phyloP scores from a whole-genome alignment of 2,797 vertebrate species.

The Scyliorhinus canicula region DNA sequence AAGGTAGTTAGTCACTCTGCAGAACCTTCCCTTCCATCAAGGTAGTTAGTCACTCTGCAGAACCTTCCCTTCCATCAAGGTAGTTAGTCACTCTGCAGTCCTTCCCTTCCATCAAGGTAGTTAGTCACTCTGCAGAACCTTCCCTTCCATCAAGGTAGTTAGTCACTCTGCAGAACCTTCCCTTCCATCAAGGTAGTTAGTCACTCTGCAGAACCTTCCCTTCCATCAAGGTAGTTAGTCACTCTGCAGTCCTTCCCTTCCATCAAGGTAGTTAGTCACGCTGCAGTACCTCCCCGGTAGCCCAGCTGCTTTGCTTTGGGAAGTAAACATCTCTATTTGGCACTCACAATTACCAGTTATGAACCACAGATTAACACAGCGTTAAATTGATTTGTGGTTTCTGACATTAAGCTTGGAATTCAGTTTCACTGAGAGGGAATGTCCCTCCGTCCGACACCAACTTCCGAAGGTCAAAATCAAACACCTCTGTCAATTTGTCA shows the following conservation, averaged over 20 bases:
- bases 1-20: background rate
- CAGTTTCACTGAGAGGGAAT: background rate
- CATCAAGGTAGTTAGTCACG: background rate
- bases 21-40: background rate
- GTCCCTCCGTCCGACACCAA: background rate
- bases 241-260: background rate
- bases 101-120: background rate
- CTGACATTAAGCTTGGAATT: background rate
- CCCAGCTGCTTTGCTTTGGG: background rate
- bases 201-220: background rate
- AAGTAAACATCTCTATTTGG: background rate
- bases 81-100: background rate
- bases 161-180: background rate
- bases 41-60: background rate
- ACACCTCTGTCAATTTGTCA: background rate
- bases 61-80: background rate
- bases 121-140: background rate
- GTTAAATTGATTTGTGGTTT: background rate
- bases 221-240: background rate
- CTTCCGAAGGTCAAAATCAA: background rate
- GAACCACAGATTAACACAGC: background rate
- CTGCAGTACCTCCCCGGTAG: background rate
- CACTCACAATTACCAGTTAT: background rate
- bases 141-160: background rate
- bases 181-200: background rate